A percentile compares a stretch with the other conserved stretches of the same genome.
Conservation (phyloP, 2,888 invertebrate genomes). For the Drosophila ezoana region DNA sequence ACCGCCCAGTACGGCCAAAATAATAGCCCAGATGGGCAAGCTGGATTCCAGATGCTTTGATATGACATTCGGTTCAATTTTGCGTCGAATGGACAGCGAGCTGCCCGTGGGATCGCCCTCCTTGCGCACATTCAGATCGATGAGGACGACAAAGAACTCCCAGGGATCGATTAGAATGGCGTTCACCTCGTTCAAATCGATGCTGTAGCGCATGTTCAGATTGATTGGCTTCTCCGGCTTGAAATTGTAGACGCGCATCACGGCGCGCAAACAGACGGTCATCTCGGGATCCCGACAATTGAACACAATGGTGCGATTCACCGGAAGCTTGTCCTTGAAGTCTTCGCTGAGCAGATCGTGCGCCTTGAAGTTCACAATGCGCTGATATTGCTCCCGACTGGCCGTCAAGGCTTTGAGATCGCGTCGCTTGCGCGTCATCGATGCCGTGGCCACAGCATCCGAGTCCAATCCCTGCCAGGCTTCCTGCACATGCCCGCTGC, state of each 20-base stretch:
- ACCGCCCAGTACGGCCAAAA: conserved; percentile 85
- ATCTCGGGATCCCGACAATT: conserved; percentile 83
- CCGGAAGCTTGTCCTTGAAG: conserved; percentile 80
- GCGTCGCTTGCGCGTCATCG: conserved; percentile 71
- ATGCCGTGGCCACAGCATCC: conserved; percentile 67
- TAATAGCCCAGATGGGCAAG: conserved; percentile 85
- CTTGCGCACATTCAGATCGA: conserved; percentile 77
- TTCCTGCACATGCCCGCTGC: conserved; percentile 65
- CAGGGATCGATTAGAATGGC: conserved; percentile 84
- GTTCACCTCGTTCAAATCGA: conserved; percentile 83
- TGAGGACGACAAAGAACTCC: conserved; percentile 84
- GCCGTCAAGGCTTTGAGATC: conserved; percentile 72
- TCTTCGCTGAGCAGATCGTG: conserved; percentile 82
- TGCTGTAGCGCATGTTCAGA: conserved; percentile 79
- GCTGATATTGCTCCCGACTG: conserved; percentile 81
- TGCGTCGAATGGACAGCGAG: conserved; percentile 74
- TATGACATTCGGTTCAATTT: conserved; percentile 83
- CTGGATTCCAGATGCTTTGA: conserved; percentile 82
- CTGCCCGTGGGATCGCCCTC: conserved; percentile 71
- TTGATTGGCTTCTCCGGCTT: conserved; percentile 80
- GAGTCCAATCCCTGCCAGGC: conserved; percentile 46
- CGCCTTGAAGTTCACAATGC: conserved; percentile 77
- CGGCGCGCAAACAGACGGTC: conserved; percentile 82
- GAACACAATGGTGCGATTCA: conserved; percentile 85
- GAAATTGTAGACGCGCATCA: conserved; percentile 82